Evolutionary conservation across 2,797 vertebrate species (phyloP).

Genomic region (Macropus fuliginosus): DNA sequence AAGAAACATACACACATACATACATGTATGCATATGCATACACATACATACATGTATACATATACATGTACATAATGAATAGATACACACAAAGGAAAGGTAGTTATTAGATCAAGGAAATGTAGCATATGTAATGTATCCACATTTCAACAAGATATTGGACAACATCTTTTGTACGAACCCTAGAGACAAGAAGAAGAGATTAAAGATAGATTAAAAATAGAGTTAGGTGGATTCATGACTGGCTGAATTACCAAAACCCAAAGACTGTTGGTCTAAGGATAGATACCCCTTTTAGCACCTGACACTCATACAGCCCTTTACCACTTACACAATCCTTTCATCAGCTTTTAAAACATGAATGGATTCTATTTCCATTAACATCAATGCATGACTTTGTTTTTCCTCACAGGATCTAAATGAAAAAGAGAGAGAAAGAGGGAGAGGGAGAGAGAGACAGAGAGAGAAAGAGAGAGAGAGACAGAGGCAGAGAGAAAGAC

Average conservation of each 20-base stretch:
- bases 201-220: neutral
- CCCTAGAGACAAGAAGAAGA: neutral
- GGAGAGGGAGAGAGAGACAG: too few species aligned
- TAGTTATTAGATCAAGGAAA: neutral
- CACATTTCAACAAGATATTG: neutral
- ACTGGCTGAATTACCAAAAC: neutral
- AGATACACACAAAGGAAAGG: neutral
- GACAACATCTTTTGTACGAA: neutral
- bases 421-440: neutral
- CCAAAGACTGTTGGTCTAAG: neutral
- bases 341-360: neutral
- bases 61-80: neutral
- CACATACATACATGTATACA: neutral
- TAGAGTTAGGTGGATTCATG: neutral
- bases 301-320: neutral
- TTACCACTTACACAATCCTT: neutral
- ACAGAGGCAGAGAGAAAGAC: too few species aligned
- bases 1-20: neutral
- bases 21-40: neutral
- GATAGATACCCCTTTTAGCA: neutral
- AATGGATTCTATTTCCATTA: neutral
- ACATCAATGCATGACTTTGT: neutral
- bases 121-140: neutral
- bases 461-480: too few species aligned
- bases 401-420: neutral